These are phyloP conservation scores for Adelphocoris suturalis DNA, from an alignment of 2,888 invertebrate genomes.

Conservation along the genomic window DNA sequence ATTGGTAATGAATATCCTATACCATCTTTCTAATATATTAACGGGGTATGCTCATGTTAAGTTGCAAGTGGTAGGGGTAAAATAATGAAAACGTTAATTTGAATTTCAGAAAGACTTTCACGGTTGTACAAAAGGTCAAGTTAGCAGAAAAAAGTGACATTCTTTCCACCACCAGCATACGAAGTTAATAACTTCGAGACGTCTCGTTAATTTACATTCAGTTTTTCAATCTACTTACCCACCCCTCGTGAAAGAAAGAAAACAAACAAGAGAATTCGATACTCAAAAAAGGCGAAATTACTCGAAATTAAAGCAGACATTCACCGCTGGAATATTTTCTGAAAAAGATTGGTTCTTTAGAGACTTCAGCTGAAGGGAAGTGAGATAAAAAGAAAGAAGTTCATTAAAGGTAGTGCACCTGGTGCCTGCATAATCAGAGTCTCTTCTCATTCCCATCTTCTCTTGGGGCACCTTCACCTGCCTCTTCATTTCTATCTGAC, in stretches of 20 bases:
- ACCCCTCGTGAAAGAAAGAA: background rate
- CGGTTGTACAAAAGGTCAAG: too few species aligned
- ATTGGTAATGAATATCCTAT: too few species aligned
- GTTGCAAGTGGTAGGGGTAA: too few species aligned
- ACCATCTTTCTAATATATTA: too few species aligned
- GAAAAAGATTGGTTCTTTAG: conserved; percentile 54
- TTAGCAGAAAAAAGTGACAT: too few species aligned
- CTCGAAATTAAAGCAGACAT: conserved; percentile 37
- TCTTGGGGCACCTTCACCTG: conserved; percentile 9
- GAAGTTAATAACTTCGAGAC: background rate
- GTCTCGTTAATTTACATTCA: background rate
- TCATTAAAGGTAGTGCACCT: conserved; percentile 69
- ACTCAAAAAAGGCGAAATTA: background rate
- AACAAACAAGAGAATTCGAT: background rate
- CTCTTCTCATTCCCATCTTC: conserved; percentile 39
- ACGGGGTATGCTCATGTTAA: too few species aligned
- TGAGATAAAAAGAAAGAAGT: conserved; percentile 61
- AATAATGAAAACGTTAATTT: too few species aligned
- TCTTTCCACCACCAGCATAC: too few species aligned
- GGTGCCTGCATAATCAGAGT: conserved; percentile 64
- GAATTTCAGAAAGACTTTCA: too few species aligned
- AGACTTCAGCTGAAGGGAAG: conserved; percentile 31
- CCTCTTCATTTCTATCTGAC: conserved; percentile 2
- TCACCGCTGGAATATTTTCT: conserved; percentile 29
- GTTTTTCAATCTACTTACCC: background rate